These are phyloP conservation scores for Hanleya hanleyi DNA, from an alignment of 2,888 invertebrate species.

Conservation along the genomic window DNA sequence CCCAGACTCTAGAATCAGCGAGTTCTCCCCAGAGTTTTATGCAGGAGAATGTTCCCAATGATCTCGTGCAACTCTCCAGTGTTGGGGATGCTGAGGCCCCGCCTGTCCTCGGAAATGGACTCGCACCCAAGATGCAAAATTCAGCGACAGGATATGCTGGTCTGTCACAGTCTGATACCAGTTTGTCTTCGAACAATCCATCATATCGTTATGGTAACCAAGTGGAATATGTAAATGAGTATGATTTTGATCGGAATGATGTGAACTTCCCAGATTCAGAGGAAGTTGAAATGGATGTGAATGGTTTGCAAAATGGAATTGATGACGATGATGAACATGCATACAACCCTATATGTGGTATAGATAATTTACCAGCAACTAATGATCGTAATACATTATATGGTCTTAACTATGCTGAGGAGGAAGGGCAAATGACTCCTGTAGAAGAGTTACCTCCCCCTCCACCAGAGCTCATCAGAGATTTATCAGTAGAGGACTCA, in stretches of 20 bases:
- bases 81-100: background rate
- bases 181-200: slow-evolving; percentile 82
- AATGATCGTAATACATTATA: too few species aligned
- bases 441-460: slow-evolving; percentile 9
- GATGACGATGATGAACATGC: too few species aligned
- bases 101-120: background rate
- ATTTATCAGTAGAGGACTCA: background rate
- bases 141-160: slow-evolving; percentile 77
- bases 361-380: too few species aligned
- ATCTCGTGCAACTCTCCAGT: background rate
- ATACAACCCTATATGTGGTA: too few species aligned
- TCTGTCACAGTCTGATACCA: slow-evolving; percentile 86
- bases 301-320: too few species aligned
- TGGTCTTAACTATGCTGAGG: background rate
- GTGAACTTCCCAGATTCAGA: too few species aligned
- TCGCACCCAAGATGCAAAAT: background rate
- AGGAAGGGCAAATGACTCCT: background rate
- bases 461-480: background rate
- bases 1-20: background rate
- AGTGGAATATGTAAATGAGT: slow-evolving; percentile 76
- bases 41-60: background rate
- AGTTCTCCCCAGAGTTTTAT: background rate
- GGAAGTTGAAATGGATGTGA: too few species aligned
- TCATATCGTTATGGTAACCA: slow-evolving; percentile 87
- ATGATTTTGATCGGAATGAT: too few species aligned